phyloP scores from a whole-genome alignment of 2,113 vertebrate species.

The Pogona vitticeps region DNA sequence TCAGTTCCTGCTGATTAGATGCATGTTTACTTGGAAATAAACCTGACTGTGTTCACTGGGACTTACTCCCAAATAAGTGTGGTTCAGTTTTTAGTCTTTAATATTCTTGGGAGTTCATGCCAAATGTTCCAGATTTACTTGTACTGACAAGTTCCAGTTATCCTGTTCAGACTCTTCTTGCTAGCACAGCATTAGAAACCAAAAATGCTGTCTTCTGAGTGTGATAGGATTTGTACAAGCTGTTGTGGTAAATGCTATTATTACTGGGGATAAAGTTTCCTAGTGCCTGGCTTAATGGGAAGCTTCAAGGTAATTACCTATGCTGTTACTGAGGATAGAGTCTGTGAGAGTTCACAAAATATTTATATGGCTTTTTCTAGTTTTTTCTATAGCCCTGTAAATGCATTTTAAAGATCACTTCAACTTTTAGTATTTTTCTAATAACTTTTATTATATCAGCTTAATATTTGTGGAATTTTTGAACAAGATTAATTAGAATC shows the following conservation, averaged over 20 bases:
- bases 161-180: background rate
- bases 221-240: background rate
- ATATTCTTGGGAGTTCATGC: background rate
- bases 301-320: background rate
- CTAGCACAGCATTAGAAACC: background rate
- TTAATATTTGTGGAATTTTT: background rate
- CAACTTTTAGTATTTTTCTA: background rate
- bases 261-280: background rate
- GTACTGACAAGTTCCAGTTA: background rate
- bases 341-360: background rate
- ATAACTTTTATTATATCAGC: background rate
- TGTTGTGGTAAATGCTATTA: background rate
- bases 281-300: background rate
- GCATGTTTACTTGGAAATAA: background rate
- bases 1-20: background rate
- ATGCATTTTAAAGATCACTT: background rate
- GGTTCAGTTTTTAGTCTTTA: background rate
- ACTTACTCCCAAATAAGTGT: background rate
- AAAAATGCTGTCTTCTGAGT: background rate
- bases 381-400: background rate
- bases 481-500: background rate
- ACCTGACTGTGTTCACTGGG: background rate
- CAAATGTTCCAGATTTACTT: background rate
- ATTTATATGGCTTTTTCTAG: background rate
- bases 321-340: background rate